Evolutionary conservation across 2,113 vertebrate genomes (phyloP), one percentile per base, ranked within the genome.

Genomic region (Leucopsar rothschildi): DNA sequence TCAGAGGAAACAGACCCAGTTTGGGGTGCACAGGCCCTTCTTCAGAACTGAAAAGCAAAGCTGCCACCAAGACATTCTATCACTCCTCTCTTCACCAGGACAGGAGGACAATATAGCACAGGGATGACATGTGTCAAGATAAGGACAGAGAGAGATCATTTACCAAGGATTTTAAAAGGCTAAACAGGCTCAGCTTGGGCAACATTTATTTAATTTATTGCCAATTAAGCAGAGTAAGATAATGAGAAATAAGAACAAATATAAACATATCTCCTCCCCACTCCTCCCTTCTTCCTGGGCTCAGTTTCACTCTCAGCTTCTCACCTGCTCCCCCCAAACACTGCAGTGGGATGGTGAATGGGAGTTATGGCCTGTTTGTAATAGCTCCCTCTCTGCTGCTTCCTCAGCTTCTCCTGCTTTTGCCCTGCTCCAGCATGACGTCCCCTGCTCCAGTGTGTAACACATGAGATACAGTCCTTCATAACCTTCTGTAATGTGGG

Each of bases 291-390:
- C 35, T 55, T 61, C 17, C 59, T 13, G 9, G 33, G 20, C 49
- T 69, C 16, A 69, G 7, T 22, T 55, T 61, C 60, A 22, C 53
- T 42, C 9, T n/a, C 15, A 4, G 0, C 2, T 66, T 66, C 35
- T 68, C 53, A 31, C 25, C 18, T 60, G 5, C 42, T 40, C 1
- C 18, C 52, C 3, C 5, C 1, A 1, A 53, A 33, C 1, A 2
- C 28, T 3, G 7, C 45, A 72, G 19, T 17, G 10, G 28, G 9
- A 27, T 4, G 2, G 12, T 33, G 28, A 88, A 45, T 17, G 10
- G 17, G 23, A 21, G 2, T 44, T 73, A 24, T 2, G 5, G 10
- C 27, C 42, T 50, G 23, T 56, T 61, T 6, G 3, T 20, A 50
- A n/a, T n/a, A 27, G 27, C n/a, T 53, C 55, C 6, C 7, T 35